Evolutionary conservation across 2,113 vertebrate species (phyloP).

Genomic region (Pogonocichla stellata): DNA sequence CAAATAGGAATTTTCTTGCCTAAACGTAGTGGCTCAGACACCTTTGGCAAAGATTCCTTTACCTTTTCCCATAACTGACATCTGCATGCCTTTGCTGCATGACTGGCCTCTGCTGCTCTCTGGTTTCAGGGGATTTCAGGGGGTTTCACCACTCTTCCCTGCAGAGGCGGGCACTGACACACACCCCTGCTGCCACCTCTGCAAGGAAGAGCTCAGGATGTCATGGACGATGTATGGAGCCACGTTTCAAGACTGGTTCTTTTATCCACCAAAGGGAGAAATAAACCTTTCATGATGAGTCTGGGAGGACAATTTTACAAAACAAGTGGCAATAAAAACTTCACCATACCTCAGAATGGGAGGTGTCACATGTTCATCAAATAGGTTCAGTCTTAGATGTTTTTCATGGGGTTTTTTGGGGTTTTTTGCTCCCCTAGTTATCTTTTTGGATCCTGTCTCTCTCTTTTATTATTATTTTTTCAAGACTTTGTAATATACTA

Average conservation of each 20-base stretch:
- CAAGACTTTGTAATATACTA: background rate
- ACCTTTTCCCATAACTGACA: background rate
- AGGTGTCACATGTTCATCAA: background rate
- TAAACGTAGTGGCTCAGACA: background rate
- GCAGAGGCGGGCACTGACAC: background rate
- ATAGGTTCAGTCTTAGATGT: background rate
- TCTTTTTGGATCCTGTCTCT: background rate
- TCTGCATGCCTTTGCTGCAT: background rate
- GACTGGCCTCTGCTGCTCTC: background rate
- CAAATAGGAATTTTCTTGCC: background rate
- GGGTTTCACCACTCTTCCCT: rapidly evolving
- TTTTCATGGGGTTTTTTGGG: no score
- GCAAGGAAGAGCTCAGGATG: background rate
- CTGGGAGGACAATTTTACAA: background rate
- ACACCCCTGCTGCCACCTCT: background rate
- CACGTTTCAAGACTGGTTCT: background rate
- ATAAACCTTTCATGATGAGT: background rate
- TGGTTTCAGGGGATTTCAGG: background rate
- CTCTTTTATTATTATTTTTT: background rate
- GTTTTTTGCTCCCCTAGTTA: background rate
- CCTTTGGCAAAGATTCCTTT: background rate
- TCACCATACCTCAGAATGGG: background rate
- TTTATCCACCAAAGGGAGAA: background rate
- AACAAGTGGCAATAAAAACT: background rate
- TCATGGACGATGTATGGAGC: background rate